phyloP scores from a whole-genome alignment of 1,140 invertebrate genomes.

The Neodiprion pinetum region DNA sequence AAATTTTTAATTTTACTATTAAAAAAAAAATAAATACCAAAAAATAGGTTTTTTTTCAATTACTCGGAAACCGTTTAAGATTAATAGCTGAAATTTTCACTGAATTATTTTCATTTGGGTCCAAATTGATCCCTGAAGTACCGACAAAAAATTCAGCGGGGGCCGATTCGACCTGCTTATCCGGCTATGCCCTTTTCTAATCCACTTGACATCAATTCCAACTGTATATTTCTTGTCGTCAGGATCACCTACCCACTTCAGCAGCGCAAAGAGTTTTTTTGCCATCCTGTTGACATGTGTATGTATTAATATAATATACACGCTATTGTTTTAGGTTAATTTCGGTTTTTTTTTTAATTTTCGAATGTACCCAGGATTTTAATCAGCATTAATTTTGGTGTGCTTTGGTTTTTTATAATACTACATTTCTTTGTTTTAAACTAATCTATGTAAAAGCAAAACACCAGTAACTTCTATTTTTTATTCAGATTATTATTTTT shows the following conservation, averaged over 20 bases:
- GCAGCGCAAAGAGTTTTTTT: constrained; percentile 19
- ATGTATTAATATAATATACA: neutral
- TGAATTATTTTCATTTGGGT: no score
- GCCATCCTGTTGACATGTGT: constrained; percentile 8
- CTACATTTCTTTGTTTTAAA: neutral
- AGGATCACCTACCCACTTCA: constrained; percentile 18
- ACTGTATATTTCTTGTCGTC: constrained; percentile 24
- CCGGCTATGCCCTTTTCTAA: no score
- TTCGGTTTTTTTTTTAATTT: neutral
- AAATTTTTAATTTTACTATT: no score
- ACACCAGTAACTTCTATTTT: neutral
- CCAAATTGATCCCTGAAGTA: no score
- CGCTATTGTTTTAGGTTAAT: neutral
- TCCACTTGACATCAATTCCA: constrained; percentile 16
- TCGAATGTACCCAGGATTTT: neutral
- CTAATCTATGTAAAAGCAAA: neutral
- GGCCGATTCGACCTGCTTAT: no score
- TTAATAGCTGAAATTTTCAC: no score
- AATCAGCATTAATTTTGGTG: neutral
- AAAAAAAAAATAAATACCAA: no score
- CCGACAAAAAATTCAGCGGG: no score
- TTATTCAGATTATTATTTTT: neutral
- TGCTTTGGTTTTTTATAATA: neutral
- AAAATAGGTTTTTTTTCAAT: no score
- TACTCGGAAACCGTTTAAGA: no score